Evolutionary conservation across 2,797 vertebrate genomes (phyloP).

Genomic region (Sebastes variabilis): DNA sequence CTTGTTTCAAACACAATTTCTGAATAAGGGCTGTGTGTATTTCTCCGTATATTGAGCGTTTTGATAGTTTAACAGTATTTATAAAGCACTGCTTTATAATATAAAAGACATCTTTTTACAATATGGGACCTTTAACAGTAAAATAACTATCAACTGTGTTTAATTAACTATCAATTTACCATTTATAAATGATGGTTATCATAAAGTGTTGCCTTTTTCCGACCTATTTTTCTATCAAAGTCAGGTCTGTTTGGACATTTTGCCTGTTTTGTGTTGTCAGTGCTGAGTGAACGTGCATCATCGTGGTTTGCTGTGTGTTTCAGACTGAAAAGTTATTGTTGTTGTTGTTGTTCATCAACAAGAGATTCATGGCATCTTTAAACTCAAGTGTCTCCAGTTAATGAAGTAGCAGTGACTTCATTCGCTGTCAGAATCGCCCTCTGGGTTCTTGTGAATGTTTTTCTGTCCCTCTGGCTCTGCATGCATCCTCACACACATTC

Average conservation of each 20-base stretch:
- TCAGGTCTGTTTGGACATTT: not conserved
- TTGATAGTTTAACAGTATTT: no score
- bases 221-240: not conserved
- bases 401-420: not conserved
- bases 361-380: not conserved
- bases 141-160: no score
- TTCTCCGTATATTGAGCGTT: no score
- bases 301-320: not conserved
- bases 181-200: no score
- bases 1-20: no score
- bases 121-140: no score
- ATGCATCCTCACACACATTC: not conserved
- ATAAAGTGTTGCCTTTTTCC: no score
- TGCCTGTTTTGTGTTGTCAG: not conserved
- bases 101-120: no score
- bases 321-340: not conserved
- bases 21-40: no score
- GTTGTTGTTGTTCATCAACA: not conserved
- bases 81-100: no score
- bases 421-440: not conserved
- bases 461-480: not conserved
- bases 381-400: not conserved
- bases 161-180: no score
- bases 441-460: not conserved
- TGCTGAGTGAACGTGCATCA: not conserved